Conservation (phyloP, 2,888 invertebrate genomes). For the Gandaritis pyraliata region DNA sequence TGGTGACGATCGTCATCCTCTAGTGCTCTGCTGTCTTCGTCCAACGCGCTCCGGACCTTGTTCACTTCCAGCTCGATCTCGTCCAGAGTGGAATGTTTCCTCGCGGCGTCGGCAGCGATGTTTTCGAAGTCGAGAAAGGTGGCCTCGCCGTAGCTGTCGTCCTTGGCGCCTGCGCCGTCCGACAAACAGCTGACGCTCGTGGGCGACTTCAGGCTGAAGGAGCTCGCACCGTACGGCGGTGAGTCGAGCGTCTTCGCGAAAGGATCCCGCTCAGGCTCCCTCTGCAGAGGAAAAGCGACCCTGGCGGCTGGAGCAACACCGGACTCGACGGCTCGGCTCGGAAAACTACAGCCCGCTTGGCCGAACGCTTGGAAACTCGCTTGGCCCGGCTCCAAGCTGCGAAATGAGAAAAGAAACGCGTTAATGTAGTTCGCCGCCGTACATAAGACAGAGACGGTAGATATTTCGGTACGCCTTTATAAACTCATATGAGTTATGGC, state of each 20-base stretch:
- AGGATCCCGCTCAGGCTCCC: constrained; percentile 70
- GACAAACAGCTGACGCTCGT: constrained; percentile 56
- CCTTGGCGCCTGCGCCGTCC: constrained; percentile 63
- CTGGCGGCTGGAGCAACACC: constrained; percentile 69
- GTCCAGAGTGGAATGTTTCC: constrained; percentile 75
- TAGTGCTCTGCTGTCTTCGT: constrained; percentile 79
- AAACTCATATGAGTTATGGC: constrained; percentile 79
- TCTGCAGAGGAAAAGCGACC: constrained; percentile 58
- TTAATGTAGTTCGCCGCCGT: constrained; percentile 74
- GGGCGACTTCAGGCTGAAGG: constrained; percentile 60
- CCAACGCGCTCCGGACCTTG: constrained; percentile 77
- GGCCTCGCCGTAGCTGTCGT: constrained; percentile 77
- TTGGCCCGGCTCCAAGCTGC: constrained; percentile 85
- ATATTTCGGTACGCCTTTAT: constrained; percentile 71
- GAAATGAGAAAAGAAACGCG: constrained; percentile 83
- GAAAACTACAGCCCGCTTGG: constrained; percentile 81
- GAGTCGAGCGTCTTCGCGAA: constrained; percentile 65
- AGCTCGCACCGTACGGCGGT: constrained; percentile 61
- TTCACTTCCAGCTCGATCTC: constrained; percentile 81
- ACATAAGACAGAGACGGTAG: constrained; percentile 77
- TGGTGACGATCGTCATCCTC: constrained; percentile 77
- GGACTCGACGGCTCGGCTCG: constrained; percentile 78
- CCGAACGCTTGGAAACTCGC: constrained; percentile 81
- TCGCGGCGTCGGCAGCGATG: constrained; percentile 60
- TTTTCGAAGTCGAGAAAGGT: constrained; percentile 78